These are phyloP conservation scores for Catostomus latipinnis DNA, from an alignment of 2,797 vertebrate genomes.

Conservation along the genomic window DNA sequence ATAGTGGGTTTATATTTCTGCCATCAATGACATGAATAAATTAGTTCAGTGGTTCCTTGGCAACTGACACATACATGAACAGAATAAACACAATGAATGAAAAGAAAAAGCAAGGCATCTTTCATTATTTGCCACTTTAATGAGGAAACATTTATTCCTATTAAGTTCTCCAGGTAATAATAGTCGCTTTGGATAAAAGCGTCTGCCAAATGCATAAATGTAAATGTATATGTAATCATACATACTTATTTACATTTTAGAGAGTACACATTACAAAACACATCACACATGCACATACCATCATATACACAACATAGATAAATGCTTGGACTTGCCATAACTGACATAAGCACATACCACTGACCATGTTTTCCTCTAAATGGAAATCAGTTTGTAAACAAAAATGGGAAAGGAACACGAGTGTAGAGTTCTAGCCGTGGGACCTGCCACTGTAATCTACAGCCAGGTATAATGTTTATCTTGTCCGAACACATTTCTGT, in stretches of 20 bases:
- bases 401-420: not conserved
- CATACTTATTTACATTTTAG: not conserved
- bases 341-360: not conserved
- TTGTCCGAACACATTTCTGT: conserved; percentile 40
- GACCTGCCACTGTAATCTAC: conserved; percentile 21
- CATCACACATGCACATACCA: not conserved
- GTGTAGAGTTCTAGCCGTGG: not conserved
- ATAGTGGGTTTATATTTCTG: not conserved
- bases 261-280: not conserved
- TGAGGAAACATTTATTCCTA: not conserved
- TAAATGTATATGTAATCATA: no score
- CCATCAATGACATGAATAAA: not conserved
- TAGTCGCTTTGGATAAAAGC: not conserved
- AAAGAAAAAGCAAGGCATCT: conserved; percentile 16
- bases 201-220: no score
- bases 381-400: not conserved
- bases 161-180: conserved; percentile 3
- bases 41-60: conserved; percentile 4
- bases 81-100: not conserved
- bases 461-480: conserved; percentile 41
- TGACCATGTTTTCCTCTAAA: conserved; percentile 3
- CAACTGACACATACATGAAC: conserved; percentile 15
- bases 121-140: conserved; percentile 5
- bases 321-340: not conserved
- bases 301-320: not conserved